Conservation (phyloP, 2,113 vertebrate genomes). For the Chamaea fasciata region DNA sequence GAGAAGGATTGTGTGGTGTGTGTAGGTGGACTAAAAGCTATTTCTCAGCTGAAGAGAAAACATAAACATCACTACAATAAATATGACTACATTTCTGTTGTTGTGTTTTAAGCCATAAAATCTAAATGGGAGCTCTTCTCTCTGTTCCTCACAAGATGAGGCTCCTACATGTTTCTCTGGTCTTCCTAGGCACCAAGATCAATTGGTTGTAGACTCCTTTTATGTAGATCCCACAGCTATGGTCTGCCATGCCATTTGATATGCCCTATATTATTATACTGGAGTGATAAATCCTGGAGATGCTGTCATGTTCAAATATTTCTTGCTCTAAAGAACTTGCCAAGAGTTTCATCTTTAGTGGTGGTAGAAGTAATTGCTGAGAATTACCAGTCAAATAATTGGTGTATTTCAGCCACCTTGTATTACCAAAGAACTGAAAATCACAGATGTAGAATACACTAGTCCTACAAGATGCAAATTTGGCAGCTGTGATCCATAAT, state of each 20-base stretch:
- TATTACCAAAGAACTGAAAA: background rate
- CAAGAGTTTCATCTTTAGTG: background rate
- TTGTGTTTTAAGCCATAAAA: background rate
- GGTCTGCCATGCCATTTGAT: background rate
- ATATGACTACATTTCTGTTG: background rate
- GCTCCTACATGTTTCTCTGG: background rate
- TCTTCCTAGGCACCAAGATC: background rate
- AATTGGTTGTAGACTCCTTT: background rate
- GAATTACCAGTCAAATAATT: background rate
- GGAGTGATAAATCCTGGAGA: background rate
- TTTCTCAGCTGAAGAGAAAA: background rate
- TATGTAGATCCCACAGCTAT: background rate
- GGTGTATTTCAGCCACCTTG: background rate
- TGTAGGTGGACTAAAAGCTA: background rate
- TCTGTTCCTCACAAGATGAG: background rate
- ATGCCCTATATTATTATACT: background rate
- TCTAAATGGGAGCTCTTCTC: background rate
- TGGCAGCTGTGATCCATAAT: background rate
- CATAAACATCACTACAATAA: background rate
- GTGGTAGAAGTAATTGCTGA: background rate
- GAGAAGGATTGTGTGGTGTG: background rate
- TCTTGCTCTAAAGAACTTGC: background rate
- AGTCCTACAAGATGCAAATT: background rate
- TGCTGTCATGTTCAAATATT: background rate
- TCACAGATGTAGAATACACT: background rate